phyloP scores from a whole-genome alignment of 30 jellyfish, hydroid and myxozoan species.

The Pseudorhiza aurosa region DNA sequence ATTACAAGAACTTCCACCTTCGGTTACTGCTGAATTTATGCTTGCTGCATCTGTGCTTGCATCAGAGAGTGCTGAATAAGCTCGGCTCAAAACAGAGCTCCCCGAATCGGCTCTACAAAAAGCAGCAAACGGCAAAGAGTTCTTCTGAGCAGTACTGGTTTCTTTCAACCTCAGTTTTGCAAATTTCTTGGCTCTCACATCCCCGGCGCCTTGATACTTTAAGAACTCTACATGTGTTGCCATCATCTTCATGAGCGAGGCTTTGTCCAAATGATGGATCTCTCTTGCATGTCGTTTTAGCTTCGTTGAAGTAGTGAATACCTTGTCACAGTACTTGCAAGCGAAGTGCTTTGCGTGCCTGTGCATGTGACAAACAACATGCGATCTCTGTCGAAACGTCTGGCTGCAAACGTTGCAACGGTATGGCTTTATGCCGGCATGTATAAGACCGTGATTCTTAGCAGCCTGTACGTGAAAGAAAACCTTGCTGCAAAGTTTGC shows the following conservation, averaged over 20 bases:
- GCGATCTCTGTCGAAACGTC: slow-evolving; percentile 21
- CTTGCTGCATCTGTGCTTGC: no score
- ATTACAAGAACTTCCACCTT: no score
- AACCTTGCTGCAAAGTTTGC: not conserved
- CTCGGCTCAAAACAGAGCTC: no score
- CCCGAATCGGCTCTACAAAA: no score
- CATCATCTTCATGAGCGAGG: not conserved
- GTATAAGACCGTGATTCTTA: slow-evolving; percentile 4
- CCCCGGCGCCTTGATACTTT: no score
- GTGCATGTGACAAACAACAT: slow-evolving; percentile 21
- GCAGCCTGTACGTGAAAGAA: slow-evolving; percentile 14
- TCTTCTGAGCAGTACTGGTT: no score
- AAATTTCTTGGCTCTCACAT: no score
- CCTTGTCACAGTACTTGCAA: not conserved
- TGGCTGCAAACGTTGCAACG: slow-evolving; percentile 24
- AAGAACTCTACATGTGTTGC: not conserved
- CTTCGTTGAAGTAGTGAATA: not conserved
- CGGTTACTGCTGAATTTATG: no score
- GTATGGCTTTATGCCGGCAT: slow-evolving; percentile 6
- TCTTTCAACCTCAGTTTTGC: no score
- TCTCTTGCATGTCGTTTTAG: slow-evolving; percentile 22
- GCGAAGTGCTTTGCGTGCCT: not conserved
- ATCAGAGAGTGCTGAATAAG: no score
- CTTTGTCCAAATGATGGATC: slow-evolving; percentile 8
- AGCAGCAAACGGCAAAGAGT: no score